Base-by-base conservation (phyloP, 1,140 invertebrate genomes). In the Oreohelix idahoensis region DNA sequence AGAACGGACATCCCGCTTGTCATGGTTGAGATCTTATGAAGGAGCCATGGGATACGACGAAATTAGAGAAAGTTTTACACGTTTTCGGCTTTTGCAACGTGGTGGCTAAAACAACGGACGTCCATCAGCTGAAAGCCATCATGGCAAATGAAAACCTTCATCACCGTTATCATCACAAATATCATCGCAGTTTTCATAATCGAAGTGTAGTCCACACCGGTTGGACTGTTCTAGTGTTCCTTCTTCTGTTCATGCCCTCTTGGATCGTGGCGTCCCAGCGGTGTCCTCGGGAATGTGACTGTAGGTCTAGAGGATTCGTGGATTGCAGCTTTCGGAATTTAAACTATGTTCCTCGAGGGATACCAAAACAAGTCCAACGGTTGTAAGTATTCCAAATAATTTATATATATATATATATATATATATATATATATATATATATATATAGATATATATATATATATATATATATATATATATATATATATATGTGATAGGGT, bases 321-420 rank as follows among this genome's bases (percentile, higher is more conserved):
- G 79, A 81, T 38, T 81, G 79, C 45, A 81, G 79, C 26, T 81
- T 81, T 45, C 63, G 79, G 51, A 81, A 81, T 51, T 71, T 81
- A 32, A 81, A 81, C 69, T 35, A 49, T 51, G 63, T 81, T n/a
- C 79, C 79, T 32, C 1, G 39, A 49, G 79, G 79, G 36, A 81
- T 81, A 71, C 79, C 79, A 13, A 81, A 71, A 71, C n/a, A 70
- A 42, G 79, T 71, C 17, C 63, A 70, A 20, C 35, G 79, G 36
- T 32, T 81, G 79, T 81, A 71, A 81, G 79, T 81, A 66, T 58
- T 58, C 17, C 8, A 49, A 49, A 8, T 49, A 17, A 49, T 49
- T 49, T 11, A 49, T 49, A 49, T 17, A 11, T 49, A 49, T 49
- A 49, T 49, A 49, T 11, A 49, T 49, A 49, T 49, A 49, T 49